Conservation (phyloP, 2,888 invertebrate genomes). For the Pocota personata region DNA sequence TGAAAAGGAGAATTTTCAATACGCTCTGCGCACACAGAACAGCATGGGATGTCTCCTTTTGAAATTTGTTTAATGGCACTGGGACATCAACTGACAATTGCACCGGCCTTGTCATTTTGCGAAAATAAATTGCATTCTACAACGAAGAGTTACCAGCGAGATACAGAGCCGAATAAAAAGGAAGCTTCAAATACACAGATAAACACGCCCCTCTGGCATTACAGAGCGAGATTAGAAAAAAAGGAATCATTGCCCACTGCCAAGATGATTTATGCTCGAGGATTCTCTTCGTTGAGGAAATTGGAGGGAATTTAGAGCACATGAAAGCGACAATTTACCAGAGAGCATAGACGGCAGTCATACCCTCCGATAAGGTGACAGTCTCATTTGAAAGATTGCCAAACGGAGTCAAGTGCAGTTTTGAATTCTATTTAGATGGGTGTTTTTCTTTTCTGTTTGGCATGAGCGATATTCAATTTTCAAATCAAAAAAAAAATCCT, state of each 20-base stretch:
- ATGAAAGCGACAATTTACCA: conserved; percentile 43
- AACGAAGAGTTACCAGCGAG: neutral
- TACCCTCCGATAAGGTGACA: conserved; percentile 68
- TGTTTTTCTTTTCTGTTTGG: neutral
- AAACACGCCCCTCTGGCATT: conserved; percentile 27
- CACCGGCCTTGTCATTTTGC: conserved; percentile 56
- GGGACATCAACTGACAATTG: conserved; percentile 62
- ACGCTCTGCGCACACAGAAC: neutral
- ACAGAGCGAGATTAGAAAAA: conserved; percentile 52
- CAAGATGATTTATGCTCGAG: conserved; percentile 64
- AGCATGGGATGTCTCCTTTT: conserved; percentile 44
- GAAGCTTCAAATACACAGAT: conserved; percentile 25
- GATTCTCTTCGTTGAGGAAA: conserved; percentile 24
- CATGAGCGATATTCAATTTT: neutral
- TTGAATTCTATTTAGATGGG: conserved; percentile 5
- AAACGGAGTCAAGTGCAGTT: conserved; percentile 72
- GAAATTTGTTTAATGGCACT: conserved; percentile 62
- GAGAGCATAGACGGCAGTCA: conserved; percentile 52
- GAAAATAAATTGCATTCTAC: conserved; percentile 67
- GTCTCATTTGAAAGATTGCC: conserved; percentile 73
- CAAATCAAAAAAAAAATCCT: neutral
- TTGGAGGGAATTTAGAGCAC: conserved; percentile 8
- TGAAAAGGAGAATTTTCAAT: conserved; percentile 26
- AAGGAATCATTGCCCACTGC: conserved; percentile 53
- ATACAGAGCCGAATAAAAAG: neutral